Base-by-base conservation (phyloP, 2,888 invertebrate species). In the Spicauda simplicius region DNA sequence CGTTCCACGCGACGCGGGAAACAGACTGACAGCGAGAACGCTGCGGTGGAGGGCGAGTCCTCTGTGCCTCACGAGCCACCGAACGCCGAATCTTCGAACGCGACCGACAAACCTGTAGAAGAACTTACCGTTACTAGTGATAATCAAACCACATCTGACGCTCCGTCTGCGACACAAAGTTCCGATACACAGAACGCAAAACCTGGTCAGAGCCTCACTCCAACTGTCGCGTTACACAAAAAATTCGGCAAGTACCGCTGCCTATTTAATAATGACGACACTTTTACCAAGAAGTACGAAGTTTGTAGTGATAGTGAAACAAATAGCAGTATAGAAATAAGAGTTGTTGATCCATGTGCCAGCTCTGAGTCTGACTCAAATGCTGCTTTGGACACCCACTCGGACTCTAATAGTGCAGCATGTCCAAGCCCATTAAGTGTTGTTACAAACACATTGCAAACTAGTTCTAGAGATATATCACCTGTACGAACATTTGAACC, bases 201-300 rank as follows among this genome's bases (percentile, higher is more conserved):
- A 71, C 76, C 83, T 61, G 77, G 76, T 69, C 81, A 77, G 74
- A 78, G 71, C 19, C 68, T 69, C 37, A 61, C 68, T 1, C 69
- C 84, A 57, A 88, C 87, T 71, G 73, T 84, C 74, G 88, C 87
- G 64, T 76, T 88, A 66, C 94, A 94, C 77, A 94, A 94, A 75
- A 94, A 94, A 76, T 94, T 94, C 77, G 94, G 94, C 53, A 94
- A 94, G 82, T 94, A 94, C 76, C 84, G 94, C 45, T 94, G 93
- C 76, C 79, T 94, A 18, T 86, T 93, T 70, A 89, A 88, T 71
- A 91, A 80, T 81, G 91, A 90, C 74, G 88, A 89, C 20, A 76
- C 78, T 48, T 83, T 84, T 50, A 73, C 76, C 69, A 90, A 81
- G 71, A 91, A 90, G 76, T 87, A 83, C 80, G 93, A 93, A 62